Percentiles rank a stretch among this genome's conserved stretches.
Evolutionary conservation across 2,113 vertebrate species (phyloP).

Genomic region (Malurus elegans): DNA sequence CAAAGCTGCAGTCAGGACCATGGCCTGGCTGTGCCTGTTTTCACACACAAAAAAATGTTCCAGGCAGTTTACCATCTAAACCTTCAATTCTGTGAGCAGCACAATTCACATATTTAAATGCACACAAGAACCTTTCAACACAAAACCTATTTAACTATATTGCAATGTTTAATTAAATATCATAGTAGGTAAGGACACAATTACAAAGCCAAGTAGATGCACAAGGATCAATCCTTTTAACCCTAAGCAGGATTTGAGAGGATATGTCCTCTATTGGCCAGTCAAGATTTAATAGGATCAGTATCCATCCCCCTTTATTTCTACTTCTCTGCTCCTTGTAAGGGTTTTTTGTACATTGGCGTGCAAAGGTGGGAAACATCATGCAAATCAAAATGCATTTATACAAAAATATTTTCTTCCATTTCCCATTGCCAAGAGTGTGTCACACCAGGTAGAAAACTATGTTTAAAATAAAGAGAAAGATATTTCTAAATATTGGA

Average conservation of each 20-base stretch:
- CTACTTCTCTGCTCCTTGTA: background rate
- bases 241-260: background rate
- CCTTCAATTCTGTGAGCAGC: background rate
- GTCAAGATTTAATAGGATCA: conserved; percentile 1
- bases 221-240: background rate
- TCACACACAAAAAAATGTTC: background rate
- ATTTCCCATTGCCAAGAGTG: background rate
- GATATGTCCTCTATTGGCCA: background rate
- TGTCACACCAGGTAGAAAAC: background rate
- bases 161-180: background rate
- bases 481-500: background rate
- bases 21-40: background rate
- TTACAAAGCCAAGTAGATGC: background rate
- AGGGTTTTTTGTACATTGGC: background rate
- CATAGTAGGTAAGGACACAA: background rate
- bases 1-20: background rate
- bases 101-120: background rate
- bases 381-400: background rate
- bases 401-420: background rate
- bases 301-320: background rate
- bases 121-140: background rate
- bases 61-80: background rate
- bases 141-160: background rate
- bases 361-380: background rate
- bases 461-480: background rate